Evolutionary conservation across 1,140 invertebrate genomes (phyloP), one percentile per base, ranked within the genome.

Genomic region (Microplitis demolitor): DNA sequence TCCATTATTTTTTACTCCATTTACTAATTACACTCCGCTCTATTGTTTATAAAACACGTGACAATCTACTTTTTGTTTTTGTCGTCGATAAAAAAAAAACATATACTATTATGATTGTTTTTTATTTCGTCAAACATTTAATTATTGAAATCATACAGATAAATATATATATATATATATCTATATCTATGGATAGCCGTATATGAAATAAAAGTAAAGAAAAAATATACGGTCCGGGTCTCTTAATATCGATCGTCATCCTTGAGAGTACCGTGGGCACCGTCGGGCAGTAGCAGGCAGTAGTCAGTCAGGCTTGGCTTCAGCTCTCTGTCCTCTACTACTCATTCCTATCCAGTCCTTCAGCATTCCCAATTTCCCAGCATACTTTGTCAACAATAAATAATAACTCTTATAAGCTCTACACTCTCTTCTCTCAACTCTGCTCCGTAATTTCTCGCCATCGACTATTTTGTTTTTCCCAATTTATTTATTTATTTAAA

Each of bases 241-340:
- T 35, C 62, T 64, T 45, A 58, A 67, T 67, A 67, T 67, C 64
- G 64, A 67, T 67, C 64, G 39, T 51, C 64, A 67, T 67, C 64
- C 64, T 67, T 67, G 64, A 67, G 64, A 31, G 39, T 39, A 39
- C 39, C 39, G 39, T 39, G 39, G 64, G 64, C 64, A 67, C 35
- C n/a, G 64, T 54, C 50, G 53, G 64, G 45, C 14, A 62, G 31
- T 16, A 34, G 51, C 66, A 8, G 24, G 24, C 24, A 24, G 39
- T 39, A 39, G 39, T 39, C 39, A 39, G 39, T 39, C 39, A 39
- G 39, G 39, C 39, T 39, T 39, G 39, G 39, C 39, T 39, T 39
- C 11, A 39, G 5, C 39, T 39, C 39, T 39, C 39, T 39, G 39
- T 39, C 39, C 39, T 39, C 39, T 39, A 39, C 39, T 39, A 39